A percentile compares a stretch with the other conserved stretches of the same genome.
Conservation (phyloP, 2,888 invertebrate species). For the Patella caerulea region DNA sequence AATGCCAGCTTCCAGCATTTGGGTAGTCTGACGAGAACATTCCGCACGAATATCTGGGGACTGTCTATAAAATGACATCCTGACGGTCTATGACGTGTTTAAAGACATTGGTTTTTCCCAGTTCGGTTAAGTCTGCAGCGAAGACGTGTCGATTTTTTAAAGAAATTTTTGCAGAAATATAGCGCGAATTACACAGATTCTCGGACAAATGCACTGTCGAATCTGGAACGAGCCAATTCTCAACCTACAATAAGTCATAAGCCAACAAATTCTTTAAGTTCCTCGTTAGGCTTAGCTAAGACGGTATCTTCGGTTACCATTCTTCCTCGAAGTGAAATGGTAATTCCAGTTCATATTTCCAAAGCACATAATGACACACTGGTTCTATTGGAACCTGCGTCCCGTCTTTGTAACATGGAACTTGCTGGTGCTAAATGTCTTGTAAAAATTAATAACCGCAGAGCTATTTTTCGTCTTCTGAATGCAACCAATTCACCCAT, state of each 20-base stretch:
- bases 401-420: not conserved
- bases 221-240: no score
- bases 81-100: slow-evolving; percentile 36
- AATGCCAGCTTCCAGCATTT: slow-evolving; percentile 33
- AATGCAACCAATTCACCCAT: slow-evolving; percentile 29
- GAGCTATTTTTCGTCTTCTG: slow-evolving; percentile 17
- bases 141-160: slow-evolving; percentile 21
- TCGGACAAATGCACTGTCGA: no score
- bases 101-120: slow-evolving; percentile 35
- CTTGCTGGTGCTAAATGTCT: slow-evolving; percentile 6
- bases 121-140: slow-evolving; percentile 27
- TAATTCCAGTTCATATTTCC: not conserved
- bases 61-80: slow-evolving; percentile 28
- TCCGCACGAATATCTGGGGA: slow-evolving; percentile 28
- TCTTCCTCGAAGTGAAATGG: not conserved
- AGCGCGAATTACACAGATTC: no score
- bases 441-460: not conserved
- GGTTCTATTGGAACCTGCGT: not conserved
- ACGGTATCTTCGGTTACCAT: not conserved
- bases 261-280: not conserved
- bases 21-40: slow-evolving; percentile 31
- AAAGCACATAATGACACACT: not conserved
- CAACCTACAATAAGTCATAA: not conserved
- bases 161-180: no score
- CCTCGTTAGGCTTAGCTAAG: not conserved